A percentile compares a stretch with the other conserved stretches of the same genome.
phyloP scores from a whole-genome alignment of 2,888 invertebrate genomes.

The Phaonia tiefii region DNA sequence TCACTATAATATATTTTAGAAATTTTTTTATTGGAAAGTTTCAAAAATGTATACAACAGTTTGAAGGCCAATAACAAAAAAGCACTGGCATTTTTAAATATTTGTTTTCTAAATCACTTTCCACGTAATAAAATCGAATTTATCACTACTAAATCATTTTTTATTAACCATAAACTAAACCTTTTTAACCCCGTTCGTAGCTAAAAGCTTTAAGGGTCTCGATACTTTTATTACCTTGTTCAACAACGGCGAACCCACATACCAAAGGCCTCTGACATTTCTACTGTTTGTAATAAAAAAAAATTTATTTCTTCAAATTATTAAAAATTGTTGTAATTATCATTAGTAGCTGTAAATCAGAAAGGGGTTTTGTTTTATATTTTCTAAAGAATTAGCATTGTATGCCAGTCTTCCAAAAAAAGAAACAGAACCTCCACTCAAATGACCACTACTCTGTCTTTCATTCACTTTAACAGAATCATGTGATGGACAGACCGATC shows the following conservation, averaged over 20 bases:
- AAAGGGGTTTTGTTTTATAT: no score
- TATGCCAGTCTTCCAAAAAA: no score
- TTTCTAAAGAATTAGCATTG: no score
- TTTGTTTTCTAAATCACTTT: background rate
- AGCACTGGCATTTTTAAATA: no score
- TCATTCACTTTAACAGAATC: constrained; percentile 17
- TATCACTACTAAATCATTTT: constrained; percentile 17
- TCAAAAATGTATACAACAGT: no score
- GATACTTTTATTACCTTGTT: background rate
- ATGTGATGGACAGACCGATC: no score
- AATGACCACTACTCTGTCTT: background rate
- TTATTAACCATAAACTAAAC: background rate
- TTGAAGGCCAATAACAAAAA: no score
- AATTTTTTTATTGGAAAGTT: no score
- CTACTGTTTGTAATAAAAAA: constrained; percentile 10
- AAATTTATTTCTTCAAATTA: background rate
- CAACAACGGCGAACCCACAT: background rate
- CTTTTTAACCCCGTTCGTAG: background rate
- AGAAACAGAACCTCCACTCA: background rate
- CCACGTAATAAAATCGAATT: constrained; percentile 6
- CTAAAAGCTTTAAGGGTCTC: background rate
- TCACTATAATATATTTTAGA: no score
- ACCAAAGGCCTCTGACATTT: constrained; percentile 9
- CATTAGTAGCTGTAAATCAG: constrained; percentile 52
- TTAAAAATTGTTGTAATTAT: constrained; percentile 45